phyloP scores from a whole-genome alignment of 2,113 vertebrate species.

The Lipotes vexillifer region DNA sequence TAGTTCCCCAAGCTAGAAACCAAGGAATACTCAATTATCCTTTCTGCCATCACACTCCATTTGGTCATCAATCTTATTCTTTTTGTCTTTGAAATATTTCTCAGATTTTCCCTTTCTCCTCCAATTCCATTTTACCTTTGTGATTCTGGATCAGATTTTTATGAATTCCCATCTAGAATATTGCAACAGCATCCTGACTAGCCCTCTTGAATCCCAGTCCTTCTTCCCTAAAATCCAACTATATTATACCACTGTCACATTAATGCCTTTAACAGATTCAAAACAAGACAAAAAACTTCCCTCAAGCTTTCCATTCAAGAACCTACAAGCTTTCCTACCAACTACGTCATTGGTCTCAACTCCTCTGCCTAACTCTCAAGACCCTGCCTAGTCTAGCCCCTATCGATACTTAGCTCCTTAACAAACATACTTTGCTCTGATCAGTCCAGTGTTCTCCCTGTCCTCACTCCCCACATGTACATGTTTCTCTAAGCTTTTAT shows the following conservation, averaged over 20 bases:
- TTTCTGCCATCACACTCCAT: not conserved
- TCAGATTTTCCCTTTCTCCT: not conserved
- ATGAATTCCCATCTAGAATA: not conserved
- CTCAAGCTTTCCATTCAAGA: constrained; percentile 16
- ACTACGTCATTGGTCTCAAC: not conserved
- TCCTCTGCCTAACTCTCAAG: not conserved
- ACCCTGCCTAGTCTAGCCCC: not conserved
- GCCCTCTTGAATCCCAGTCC: not conserved
- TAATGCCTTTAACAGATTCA: constrained; percentile 11
- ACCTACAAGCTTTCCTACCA: not conserved
- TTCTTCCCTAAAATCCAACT: not conserved
- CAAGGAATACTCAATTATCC: not conserved
- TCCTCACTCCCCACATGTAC: not conserved
- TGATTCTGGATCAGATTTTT: constrained; percentile 1
- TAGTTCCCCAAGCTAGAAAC: not conserved
- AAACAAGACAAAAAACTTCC: not conserved
- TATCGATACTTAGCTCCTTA: not conserved
- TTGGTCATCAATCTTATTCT: not conserved
- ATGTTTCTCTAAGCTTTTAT: constrained; percentile 21
- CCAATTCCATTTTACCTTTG: not conserved
- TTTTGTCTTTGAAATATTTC: constrained; percentile 37
- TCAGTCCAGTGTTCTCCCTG: not conserved
- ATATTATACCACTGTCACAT: not conserved
- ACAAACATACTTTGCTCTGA: not conserved
- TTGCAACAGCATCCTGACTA: not conserved